Base-by-base conservation (phyloP, 2,797 vertebrate species). In the Luscinia megarhynchos region DNA sequence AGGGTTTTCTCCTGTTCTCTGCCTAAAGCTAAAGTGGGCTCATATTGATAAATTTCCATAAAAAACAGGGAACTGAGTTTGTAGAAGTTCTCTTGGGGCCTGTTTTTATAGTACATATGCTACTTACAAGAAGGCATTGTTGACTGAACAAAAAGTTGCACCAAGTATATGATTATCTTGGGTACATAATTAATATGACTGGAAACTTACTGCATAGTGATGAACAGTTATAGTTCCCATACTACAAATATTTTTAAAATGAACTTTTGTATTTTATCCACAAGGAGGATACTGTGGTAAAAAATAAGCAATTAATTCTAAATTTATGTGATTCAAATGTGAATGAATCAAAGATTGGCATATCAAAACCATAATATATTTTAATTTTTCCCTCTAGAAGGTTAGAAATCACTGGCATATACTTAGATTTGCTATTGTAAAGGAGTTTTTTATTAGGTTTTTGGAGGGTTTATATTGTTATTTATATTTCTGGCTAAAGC, bases 181-280 rank as follows among this genome's bases (percentile, higher is more conserved):
- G 27, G 62, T 51, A 34, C 2, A 2, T 32, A 63, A 68, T 70
- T 79, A 82, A 80, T 64, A 83, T 32, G 13, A 23, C 27, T 81
- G 45, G 54, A 91, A 87, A 62, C 38, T 79, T 64, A 51, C 23
- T 69, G 20, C 6, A 50, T n/a, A 63, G 30, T 64, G 68, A 67
- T 83, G 51, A 94, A 93, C n/a, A 69, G 21, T 66, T 94, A 67
- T 10, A 54, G 48, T 76, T 92, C 94, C 53, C 77, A 41, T 29
- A 40, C 12, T 24, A 69, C 19, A 87, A 70, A 70, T 93, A 89
- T 78, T 95, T 43, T 40, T 9, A 0, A 68, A 89, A 62, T 41
- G 1, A 90, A 51, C 51, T 87, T 77, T 80, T 87, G 6, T 62
- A 46, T 91, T 92, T 83, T 61, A 74, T 72, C 55, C 18, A 80